Conservation (phyloP, 2,888 invertebrate genomes). For the Drosophila merina region DNA sequence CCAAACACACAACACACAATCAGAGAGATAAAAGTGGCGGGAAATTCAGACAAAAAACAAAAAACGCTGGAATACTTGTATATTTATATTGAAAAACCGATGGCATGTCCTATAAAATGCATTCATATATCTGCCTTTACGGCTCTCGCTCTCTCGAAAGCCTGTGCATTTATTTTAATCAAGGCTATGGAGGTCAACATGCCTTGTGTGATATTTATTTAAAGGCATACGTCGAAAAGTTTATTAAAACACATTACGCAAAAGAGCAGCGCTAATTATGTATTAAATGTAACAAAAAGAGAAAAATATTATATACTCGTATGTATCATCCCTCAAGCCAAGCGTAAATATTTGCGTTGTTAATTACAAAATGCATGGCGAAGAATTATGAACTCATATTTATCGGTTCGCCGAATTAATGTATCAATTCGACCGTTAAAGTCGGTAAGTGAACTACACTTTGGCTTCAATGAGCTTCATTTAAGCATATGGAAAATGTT, state of each 20-base stretch:
- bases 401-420: conserved; percentile 39
- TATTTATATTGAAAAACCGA: conserved; percentile 7
- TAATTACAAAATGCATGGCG: conserved; percentile 49
- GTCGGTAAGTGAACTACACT: conserved; percentile 33
- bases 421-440: conserved; percentile 24
- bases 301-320: conserved; percentile 18
- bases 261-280: conserved; percentile 53
- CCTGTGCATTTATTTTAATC: conserved; percentile 27
- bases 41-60: conserved; percentile 8
- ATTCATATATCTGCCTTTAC: conserved; percentile 8
- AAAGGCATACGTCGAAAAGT: conserved; percentile 27
- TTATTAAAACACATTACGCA: conserved; percentile 51
- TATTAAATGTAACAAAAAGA: conserved; percentile 38
- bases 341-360: conserved; percentile 49
- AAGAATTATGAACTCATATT: conserved; percentile 49
- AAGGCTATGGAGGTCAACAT: conserved; percentile 23
- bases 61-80: conserved; percentile 13
- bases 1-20: conserved; percentile 8
- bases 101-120: conserved; percentile 19
- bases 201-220: conserved; percentile 19
- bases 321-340: conserved; percentile 30
- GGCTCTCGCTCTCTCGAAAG: conserved; percentile 8
- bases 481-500: neutral
- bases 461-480: conserved; percentile 2
- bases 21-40: conserved; percentile 23